Percentiles rank a stretch among this genome's conserved stretches.
These are phyloP conservation scores for Melanchra persicariae DNA, from an alignment of 2,888 invertebrate species.

Conservation along the genomic window DNA sequence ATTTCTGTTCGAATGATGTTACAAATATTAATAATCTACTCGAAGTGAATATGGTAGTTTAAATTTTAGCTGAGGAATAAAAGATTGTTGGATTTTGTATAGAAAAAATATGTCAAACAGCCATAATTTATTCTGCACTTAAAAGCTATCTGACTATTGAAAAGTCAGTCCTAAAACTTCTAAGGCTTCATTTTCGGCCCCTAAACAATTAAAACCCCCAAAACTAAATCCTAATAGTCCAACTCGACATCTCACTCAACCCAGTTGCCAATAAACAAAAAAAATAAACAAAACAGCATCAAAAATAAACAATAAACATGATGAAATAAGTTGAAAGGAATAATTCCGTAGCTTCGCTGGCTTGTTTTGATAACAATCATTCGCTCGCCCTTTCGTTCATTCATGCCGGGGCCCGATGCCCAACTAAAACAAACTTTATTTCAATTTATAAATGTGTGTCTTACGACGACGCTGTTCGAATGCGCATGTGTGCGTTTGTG, in stretches of 20 bases:
- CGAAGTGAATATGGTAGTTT: too few species aligned
- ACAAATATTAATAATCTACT: too few species aligned
- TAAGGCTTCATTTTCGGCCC: too few species aligned
- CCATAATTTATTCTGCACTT: too few species aligned
- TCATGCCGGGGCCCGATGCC: conserved; percentile 87
- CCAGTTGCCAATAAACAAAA: conserved; percentile 6
- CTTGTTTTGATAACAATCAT: conserved; percentile 84
- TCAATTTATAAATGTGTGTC: conserved; percentile 87
- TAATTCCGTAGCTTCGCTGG: conserved; percentile 59
- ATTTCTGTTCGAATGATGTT: too few species aligned
- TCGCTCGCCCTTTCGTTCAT: conserved; percentile 85
- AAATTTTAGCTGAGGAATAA: too few species aligned
- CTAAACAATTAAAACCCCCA: background rate
- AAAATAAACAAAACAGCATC: conserved; percentile 24
- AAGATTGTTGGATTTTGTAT: too few species aligned
- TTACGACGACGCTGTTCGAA: conserved; percentile 70
- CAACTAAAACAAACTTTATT: conserved; percentile 91
- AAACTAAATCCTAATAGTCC: background rate
- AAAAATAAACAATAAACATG: conserved; percentile 53
- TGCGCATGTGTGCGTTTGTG: conserved; percentile 85
- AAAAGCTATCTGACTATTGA: too few species aligned
- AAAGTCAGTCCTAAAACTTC: too few species aligned
- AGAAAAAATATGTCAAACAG: too few species aligned
- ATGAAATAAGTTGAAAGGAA: conserved; percentile 61
- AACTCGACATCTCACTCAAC: conserved; percentile 10